A percentile compares a stretch with the other conserved stretches of the same genome.
phyloP scores from a whole-genome alignment of 2,797 vertebrate species.

The Sylvia borin region DNA sequence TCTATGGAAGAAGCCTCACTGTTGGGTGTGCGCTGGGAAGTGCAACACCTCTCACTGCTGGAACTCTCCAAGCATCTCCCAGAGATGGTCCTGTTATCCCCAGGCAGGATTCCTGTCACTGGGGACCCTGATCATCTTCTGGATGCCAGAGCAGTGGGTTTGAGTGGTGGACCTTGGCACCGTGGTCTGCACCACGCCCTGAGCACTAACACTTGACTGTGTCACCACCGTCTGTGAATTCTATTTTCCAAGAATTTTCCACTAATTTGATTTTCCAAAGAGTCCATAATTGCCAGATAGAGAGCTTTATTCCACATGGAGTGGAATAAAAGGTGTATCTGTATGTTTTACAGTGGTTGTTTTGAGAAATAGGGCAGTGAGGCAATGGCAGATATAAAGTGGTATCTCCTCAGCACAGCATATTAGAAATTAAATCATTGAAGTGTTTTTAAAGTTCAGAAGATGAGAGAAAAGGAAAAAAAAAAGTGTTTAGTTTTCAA shows the following conservation, averaged over 20 bases:
- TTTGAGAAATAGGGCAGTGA: background rate
- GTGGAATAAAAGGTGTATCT: background rate
- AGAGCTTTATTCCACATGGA: background rate
- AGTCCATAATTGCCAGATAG: background rate
- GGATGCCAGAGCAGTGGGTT: background rate
- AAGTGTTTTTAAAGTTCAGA: background rate
- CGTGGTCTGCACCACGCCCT: rapidly evolving
- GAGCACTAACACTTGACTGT: rapidly evolving
- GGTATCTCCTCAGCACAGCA: background rate
- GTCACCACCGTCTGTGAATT: background rate
- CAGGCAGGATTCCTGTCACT: background rate
- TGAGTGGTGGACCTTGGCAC: background rate
- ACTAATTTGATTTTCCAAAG: background rate
- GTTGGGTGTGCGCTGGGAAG: background rate
- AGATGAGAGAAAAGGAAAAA: background rate
- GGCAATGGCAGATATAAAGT: background rate
- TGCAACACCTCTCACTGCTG: rapidly evolving
- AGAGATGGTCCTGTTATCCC: rapidly evolving
- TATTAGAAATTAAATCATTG: background rate
- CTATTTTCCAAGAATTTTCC: background rate
- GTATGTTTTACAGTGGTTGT: background rate
- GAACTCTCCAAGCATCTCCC: background rate
- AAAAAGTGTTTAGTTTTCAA: background rate
- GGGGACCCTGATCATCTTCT: background rate
- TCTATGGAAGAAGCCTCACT: background rate